These are phyloP conservation scores for Plumapathes pennacea DNA, from an alignment of 92 coral and sea anemone genomes.

Conservation along the genomic window DNA sequence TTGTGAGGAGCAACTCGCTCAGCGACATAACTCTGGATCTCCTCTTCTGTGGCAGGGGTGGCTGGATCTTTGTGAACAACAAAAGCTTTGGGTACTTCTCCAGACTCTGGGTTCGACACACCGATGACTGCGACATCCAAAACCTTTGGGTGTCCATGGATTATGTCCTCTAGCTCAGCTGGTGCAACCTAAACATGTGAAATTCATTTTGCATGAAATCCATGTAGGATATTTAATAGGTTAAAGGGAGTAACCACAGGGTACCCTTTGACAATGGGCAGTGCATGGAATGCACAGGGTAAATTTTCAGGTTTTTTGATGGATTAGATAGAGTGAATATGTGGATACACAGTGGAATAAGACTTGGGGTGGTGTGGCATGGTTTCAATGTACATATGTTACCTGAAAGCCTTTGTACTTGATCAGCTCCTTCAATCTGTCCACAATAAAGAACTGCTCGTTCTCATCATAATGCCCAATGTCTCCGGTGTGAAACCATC, in stretches of 20 bases:
- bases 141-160: conserved; percentile 62
- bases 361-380: too few species aligned
- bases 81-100: conserved; percentile 72
- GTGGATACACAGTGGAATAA: too few species aligned
- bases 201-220: too few species aligned
- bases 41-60: conserved; percentile 29
- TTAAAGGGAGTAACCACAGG: too few species aligned
- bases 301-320: too few species aligned
- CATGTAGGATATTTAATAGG: too few species aligned
- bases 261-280: too few species aligned
- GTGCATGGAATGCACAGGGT: too few species aligned
- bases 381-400: too few species aligned
- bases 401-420: conserved; percentile 95
- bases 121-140: conserved; percentile 71
- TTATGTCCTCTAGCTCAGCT: conserved; percentile 54
- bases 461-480: conserved; percentile 77
- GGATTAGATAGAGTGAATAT: too few species aligned
- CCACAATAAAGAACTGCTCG: conserved; percentile 74
- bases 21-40: conserved; percentile 38
- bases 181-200: conserved; percentile 40
- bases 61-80: conserved; percentile 35
- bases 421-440: conserved; percentile 85
- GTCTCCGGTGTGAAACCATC: conserved; percentile 92
- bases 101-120: conserved; percentile 46
- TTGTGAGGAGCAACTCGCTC: conserved; percentile 44